A percentile compares a stretch with the other conserved stretches of the same genome.
phyloP scores from a whole-genome alignment of 2,797 vertebrate genomes.

The Vespertilio murinus region DNA sequence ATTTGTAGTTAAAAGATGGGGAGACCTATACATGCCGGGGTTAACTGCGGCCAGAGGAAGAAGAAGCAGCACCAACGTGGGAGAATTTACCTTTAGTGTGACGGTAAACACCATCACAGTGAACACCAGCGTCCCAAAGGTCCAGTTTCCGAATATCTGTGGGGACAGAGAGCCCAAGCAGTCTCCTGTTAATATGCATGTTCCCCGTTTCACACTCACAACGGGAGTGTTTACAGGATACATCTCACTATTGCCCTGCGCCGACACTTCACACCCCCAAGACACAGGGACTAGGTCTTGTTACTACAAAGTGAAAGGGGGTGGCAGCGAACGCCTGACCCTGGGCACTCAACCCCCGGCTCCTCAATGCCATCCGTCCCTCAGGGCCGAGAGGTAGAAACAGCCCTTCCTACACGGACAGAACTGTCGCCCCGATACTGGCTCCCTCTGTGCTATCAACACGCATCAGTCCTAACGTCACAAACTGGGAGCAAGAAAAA shows the following conservation, averaged over 20 bases:
- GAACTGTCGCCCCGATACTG: fast-evolving
- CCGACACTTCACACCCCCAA: not conserved
- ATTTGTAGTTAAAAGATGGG: not conserved
- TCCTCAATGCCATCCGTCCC: not conserved
- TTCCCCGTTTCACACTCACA: not conserved
- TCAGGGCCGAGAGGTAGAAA: not conserved
- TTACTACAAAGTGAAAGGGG: not conserved
- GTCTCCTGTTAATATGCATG: not conserved
- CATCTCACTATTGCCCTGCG: not conserved
- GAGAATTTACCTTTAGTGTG: conserved; percentile 92
- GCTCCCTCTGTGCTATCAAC: not conserved
- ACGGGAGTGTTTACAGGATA: not conserved
- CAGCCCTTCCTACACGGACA: not conserved
- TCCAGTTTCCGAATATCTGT: conserved; percentile 99
- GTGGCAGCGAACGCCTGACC: fast-evolving
- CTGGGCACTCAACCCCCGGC: fast-evolving
- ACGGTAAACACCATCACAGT: conserved; percentile 97
- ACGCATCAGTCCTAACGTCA: not conserved
- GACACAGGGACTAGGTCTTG: not conserved
- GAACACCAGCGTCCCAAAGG: conserved; percentile 97
- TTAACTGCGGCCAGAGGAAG: not conserved
- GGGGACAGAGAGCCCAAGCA: conserved; percentile 60
- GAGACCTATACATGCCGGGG: not conserved
- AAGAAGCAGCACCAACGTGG: not conserved
- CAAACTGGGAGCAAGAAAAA: not conserved